Evolutionary conservation across 1,140 invertebrate species (phyloP), one percentile per base, ranked within the genome.

Genomic region (Asbolus verrucosus): DNA sequence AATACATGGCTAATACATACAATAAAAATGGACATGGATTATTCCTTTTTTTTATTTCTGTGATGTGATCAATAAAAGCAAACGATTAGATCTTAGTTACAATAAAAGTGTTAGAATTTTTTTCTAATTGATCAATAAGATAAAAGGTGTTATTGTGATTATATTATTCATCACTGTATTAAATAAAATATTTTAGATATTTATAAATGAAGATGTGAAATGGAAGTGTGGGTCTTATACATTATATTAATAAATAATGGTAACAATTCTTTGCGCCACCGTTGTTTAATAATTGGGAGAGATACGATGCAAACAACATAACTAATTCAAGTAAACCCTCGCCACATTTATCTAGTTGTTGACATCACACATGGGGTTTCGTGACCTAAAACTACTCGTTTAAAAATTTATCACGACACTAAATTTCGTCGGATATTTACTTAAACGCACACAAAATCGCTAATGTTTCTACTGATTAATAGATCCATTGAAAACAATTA

Each of bases 311-410:
- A 54, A 54, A 54, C 46, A 54, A 24, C 46, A 54, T 54, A 24
- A 54, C 46, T 54, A 54, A 54, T 54, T 54, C 46, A 54, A 27
- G 21, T 18, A 21, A 54, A 54, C 46, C 46, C 46, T 41, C 61
- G 61, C 36, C 61, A 38, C 61, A 63, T 63, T 63, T 63, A 43
- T 63, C 61, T 63, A 63, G 36, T 63, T 63, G 61, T 63, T 63
- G 61, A 63, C 61, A 63, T 41, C 36, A 41, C 61, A 43, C 61
- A 41, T 39, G 61, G 61, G 61, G 39, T 43, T 63, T 63, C 39
- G 61, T 63, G 61, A 63, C 61, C 61, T 27, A 21, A 63, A 63
- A 41, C 61, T 39, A 63, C 46, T 54, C 18, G 21, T 11, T 54
- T 27, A 54, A 54, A 54, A 54, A 54, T 54, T 54, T 27, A 54